Evolutionary conservation across 2,113 vertebrate species (phyloP).

Genomic region (Platysternon megacephalum): DNA sequence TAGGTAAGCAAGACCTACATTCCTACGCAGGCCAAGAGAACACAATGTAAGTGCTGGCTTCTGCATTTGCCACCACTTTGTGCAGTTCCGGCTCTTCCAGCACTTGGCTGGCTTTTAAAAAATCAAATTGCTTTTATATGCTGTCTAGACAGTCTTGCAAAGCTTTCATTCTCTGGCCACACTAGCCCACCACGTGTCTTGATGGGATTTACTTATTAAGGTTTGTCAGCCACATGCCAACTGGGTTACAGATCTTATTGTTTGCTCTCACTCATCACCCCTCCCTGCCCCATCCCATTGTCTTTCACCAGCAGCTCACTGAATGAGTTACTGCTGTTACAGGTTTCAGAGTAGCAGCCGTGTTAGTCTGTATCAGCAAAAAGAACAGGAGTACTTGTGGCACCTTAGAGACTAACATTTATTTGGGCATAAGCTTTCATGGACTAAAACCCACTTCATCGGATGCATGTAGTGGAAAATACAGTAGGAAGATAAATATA

Average conservation of each 20-base stretch:
- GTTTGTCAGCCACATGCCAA: neutral
- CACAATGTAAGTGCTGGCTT: neutral
- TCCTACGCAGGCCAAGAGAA: neutral
- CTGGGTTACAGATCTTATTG: accelerated
- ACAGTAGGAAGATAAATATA: too few species aligned
- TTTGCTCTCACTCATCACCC: neutral
- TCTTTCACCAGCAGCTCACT: neutral
- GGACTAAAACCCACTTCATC: too few species aligned
- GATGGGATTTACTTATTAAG: accelerated
- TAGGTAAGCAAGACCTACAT: neutral
- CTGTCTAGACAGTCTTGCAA: neutral
- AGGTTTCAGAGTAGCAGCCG: too few species aligned
- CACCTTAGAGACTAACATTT: too few species aligned
- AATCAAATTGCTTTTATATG: accelerated
- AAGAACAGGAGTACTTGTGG: too few species aligned
- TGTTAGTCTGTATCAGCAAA: too few species aligned
- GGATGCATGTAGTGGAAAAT: too few species aligned
- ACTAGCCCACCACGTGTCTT: neutral
- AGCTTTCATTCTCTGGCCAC: neutral
- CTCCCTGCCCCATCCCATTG: neutral
- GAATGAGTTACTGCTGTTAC: neutral
- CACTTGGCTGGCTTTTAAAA: neutral
- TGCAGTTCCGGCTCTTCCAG: neutral
- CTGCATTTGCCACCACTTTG: neutral
- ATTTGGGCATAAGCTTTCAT: too few species aligned